phyloP scores from a whole-genome alignment of 2,797 vertebrate genomes.

The Clarias pachynema region DNA sequence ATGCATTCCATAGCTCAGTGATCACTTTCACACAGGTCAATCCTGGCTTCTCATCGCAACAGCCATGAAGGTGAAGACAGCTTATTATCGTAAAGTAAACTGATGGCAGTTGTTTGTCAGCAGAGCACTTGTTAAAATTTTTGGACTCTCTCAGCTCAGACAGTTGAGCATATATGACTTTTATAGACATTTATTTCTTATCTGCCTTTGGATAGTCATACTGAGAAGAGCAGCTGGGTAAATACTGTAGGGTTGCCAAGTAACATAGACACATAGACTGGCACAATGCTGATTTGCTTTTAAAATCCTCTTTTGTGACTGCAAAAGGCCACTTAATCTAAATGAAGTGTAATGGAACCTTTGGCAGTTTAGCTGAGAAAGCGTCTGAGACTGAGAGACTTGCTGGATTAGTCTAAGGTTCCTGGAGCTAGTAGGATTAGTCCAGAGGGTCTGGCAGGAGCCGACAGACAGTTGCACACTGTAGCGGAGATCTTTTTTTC shows the following conservation, averaged over 20 bases:
- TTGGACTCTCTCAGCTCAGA: constrained; percentile 24
- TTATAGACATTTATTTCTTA: constrained; percentile 51
- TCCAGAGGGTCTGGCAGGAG: constrained; percentile 59
- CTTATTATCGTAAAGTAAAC: constrained; percentile 59
- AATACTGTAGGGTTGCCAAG: constrained; percentile 44
- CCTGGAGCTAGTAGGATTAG: constrained; percentile 73
- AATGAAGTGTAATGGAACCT: constrained; percentile 60
- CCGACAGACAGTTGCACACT: constrained; percentile 64
- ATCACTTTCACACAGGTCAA: constrained; percentile 58
- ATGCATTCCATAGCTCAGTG: constrained; percentile 63
- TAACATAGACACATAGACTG: constrained; percentile 44
- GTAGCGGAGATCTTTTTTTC: constrained; percentile 61
- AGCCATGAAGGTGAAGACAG: constrained; percentile 61
- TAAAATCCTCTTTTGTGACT: constrained; percentile 52
- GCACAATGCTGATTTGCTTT: constrained; percentile 51
- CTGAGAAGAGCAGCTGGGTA: constrained; percentile 42
- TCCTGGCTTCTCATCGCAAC: constrained; percentile 52
- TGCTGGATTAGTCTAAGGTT: constrained; percentile 74
- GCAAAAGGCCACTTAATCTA: constrained; percentile 60
- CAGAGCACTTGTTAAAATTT: constrained; percentile 32
- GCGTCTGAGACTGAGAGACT: constrained; percentile 63
- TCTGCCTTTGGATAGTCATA: constrained; percentile 39
- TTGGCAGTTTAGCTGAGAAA: constrained; percentile 55
- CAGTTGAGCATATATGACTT: constrained; percentile 42
- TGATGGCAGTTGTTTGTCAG: constrained; percentile 39